A percentile compares a stretch with the other conserved stretches of the same genome.
Evolutionary conservation across 2,888 invertebrate genomes (phyloP).

Genomic region (Drosophila macrospina): DNA sequence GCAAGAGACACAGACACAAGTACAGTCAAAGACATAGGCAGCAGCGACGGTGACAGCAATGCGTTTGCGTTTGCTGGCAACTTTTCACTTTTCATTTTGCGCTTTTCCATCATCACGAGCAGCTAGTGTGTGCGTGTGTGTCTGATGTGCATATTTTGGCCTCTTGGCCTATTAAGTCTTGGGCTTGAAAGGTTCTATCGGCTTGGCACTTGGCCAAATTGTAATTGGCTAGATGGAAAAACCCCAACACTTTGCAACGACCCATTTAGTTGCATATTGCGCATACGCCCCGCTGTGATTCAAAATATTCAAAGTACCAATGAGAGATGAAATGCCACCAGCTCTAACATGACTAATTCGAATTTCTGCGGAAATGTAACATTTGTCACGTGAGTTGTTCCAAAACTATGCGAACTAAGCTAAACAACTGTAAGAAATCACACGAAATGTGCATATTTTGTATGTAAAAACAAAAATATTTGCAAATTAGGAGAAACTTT

Average conservation of each 20-base stretch:
- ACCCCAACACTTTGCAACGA: slow-evolving; percentile 56
- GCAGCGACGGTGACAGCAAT: slow-evolving; percentile 22
- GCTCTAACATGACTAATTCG: slow-evolving; percentile 59
- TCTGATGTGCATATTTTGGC: slow-evolving; percentile 60
- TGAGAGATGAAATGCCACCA: slow-evolving; percentile 5
- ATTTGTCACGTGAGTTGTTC: slow-evolving; percentile 70
- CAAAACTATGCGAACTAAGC: slow-evolving; percentile 55
- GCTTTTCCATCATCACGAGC: slow-evolving; percentile 60
- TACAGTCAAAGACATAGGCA: neutral
- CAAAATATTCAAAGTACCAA: slow-evolving; percentile 19
- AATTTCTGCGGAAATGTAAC: slow-evolving; percentile 62
- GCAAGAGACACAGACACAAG: slow-evolving; percentile 31
- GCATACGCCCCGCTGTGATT: slow-evolving; percentile 67
- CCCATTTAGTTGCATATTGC: slow-evolving; percentile 70
- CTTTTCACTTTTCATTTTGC: slow-evolving; percentile 84
- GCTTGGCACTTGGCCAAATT: slow-evolving; percentile 65
- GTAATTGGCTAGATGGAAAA: slow-evolving; percentile 46
- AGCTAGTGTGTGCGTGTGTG: slow-evolving; percentile 49
- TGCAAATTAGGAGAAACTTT: slow-evolving; percentile 82
- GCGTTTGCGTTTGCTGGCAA: slow-evolving; percentile 66
- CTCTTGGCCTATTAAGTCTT: slow-evolving; percentile 79
- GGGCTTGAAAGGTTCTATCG: slow-evolving; percentile 56
- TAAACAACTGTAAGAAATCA: slow-evolving; percentile 31
- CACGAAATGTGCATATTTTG: slow-evolving; percentile 20
- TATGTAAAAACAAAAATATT: slow-evolving; percentile 47